Conservation (phyloP, 2,797 vertebrate genomes). For the Peromyscus eremicus region DNA sequence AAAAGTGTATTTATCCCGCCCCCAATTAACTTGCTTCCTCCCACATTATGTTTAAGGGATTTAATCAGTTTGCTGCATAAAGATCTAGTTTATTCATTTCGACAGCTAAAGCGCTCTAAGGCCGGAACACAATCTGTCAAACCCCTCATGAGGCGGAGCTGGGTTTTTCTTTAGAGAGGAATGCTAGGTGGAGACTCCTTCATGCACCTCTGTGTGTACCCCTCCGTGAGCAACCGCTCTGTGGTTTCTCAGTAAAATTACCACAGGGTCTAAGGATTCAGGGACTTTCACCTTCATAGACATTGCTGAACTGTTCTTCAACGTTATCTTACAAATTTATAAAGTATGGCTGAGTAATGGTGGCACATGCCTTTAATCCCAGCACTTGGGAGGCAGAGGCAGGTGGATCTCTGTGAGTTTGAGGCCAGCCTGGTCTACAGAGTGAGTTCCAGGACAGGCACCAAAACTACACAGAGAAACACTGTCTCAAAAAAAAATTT, state of each 20-base stretch:
- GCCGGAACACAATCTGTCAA: background rate
- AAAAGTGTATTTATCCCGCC: background rate
- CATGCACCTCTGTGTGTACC: background rate
- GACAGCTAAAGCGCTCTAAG: background rate
- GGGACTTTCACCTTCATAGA: background rate
- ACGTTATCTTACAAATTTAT: background rate
- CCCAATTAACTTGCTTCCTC: slow-evolving; percentile 3
- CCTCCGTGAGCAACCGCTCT: background rate
- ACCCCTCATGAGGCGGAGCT: background rate
- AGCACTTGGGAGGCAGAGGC: too few species aligned
- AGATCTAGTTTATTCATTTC: background rate
- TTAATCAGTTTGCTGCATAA: background rate
- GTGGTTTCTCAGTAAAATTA: background rate
- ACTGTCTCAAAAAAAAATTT: background rate
- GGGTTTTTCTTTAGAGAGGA: background rate
- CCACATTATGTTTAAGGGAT: background rate
- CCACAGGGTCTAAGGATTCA: background rate
- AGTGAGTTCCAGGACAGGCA: too few species aligned
- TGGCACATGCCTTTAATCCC: too few species aligned
- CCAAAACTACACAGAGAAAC: too few species aligned
- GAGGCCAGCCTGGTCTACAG: too few species aligned
- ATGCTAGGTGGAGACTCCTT: background rate
- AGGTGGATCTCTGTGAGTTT: too few species aligned
- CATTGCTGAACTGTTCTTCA: background rate
- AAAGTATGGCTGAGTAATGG: background rate